Evolutionary conservation across 1,140 invertebrate genomes (phyloP).

Genomic region (Ectropis grisescens): DNA sequence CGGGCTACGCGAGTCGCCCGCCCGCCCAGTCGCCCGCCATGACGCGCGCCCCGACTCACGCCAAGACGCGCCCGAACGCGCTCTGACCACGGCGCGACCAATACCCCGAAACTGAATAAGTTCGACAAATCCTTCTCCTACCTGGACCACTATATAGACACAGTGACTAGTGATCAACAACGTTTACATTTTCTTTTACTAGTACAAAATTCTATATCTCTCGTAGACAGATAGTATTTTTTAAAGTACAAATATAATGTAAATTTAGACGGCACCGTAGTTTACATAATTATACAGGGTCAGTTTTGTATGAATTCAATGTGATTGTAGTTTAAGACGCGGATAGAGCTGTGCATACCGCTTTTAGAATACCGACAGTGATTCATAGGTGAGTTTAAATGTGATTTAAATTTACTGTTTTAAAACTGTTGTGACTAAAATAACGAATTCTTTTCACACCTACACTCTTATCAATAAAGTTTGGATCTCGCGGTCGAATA

Average conservation of each 20-base stretch:
- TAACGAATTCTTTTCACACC: not conserved
- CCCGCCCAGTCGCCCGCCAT: conserved; percentile 43
- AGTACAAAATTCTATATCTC: conserved; percentile 66
- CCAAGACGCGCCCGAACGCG: conserved; percentile 24
- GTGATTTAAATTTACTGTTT: too few species aligned
- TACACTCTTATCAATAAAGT: not conserved
- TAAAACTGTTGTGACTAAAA: too few species aligned
- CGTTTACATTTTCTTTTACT: conserved; percentile 49
- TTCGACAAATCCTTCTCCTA: conserved; percentile 67
- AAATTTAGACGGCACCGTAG: conserved; percentile 55
- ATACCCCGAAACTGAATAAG: conserved; percentile 63
- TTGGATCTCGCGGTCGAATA: too few species aligned
- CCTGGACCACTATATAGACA: conserved; percentile 67
- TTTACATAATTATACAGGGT: conserved; percentile 65
- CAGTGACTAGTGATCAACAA: conserved; percentile 36
- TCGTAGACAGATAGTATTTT: conserved; percentile 57
- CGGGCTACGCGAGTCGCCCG: conserved; percentile 51
- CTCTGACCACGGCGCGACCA: conserved; percentile 28
- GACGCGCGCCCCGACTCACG: conserved; percentile 30
- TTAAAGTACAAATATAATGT: conserved; percentile 68
- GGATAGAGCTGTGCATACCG: conserved; percentile 51
- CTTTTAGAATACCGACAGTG: conserved; percentile 42
- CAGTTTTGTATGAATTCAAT: conserved; percentile 69
- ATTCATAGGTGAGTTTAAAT: conserved; percentile 55
- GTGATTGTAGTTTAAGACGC: conserved; percentile 68